Evolutionary conservation across 2,888 invertebrate genomes (phyloP), one percentile per base, ranked within the genome.

Genomic region (Cheilosia grossa): DNA sequence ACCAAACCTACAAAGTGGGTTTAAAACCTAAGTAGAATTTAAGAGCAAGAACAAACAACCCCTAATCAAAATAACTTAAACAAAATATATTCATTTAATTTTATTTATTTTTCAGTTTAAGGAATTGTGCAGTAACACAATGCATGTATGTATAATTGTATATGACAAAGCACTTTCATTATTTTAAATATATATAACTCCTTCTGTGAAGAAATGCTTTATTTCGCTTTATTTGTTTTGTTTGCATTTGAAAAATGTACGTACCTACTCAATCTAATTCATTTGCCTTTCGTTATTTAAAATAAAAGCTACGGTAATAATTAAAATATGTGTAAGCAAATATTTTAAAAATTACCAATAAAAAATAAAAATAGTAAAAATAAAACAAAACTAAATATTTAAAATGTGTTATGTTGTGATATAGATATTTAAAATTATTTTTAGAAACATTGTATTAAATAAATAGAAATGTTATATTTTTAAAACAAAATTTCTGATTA

Each of bases 371-470:
- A 53, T 58, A 54, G 56, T 61, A 40, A 42, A 59, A 42, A 42
- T 19, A 37, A 33, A 44, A 72, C 9, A 66, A 64, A 73, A 59
- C 63, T 72, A 59, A 74, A 69, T 75, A 63, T 75, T 75, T 70
- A 58, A 64, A 75, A 81, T 64, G 63, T 81, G 81, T 81, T 81
- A 69, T 70, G 81, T 81, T 81, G 81, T 81, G 81, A 81, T 81
- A 81, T 75, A 75, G 70, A 75, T 56, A 64, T 58, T 81, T 80
- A 74, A 69, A 75, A 75, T 70, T 69, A 58, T 69, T 81, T 75
- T 81, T 75, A 70, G 69, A 75, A 63, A 75, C 21, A 54, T 67
- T 64, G 40, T 81, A 64, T 63, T 47, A 47, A 67, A 74, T 80
- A 40, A 61, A 73, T 53, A 73, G 59, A 73, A 44, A 51, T 37